A percentile compares a stretch with the other conserved stretches of the same genome.
These are phyloP conservation scores for Drosophila nr. perissopoda DNA, from an alignment of 2,888 invertebrate genomes.

Conservation along the genomic window DNA sequence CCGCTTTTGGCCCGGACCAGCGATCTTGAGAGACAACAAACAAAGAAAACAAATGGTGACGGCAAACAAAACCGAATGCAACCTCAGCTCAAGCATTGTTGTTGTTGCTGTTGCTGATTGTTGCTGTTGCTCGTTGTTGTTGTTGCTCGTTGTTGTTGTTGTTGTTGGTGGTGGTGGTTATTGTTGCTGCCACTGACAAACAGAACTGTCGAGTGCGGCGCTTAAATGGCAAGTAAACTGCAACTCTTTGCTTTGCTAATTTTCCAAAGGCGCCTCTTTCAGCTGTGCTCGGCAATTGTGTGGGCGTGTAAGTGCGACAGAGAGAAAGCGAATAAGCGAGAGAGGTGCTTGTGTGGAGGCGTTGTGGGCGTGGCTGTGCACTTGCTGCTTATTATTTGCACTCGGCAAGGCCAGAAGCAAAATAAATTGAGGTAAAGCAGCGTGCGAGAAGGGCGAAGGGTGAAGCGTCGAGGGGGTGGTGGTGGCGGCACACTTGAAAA, in stretches of 20 bases:
- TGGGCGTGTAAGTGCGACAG: slow-evolving; percentile 52
- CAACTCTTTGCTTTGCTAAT: slow-evolving; percentile 81
- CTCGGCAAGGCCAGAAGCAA: slow-evolving; percentile 78
- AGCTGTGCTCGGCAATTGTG: slow-evolving; percentile 60
- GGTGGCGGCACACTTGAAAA: slow-evolving; percentile 62
- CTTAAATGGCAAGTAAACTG: slow-evolving; percentile 81
- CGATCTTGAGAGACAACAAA: slow-evolving; percentile 57
- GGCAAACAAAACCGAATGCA: slow-evolving; percentile 54
- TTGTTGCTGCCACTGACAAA: slow-evolving; percentile 67
- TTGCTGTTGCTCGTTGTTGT: not conserved
- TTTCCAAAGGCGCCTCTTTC: slow-evolving; percentile 50
- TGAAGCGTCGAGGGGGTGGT: not conserved
- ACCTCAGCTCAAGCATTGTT: slow-evolving; percentile 45
- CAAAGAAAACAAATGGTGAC: slow-evolving; percentile 42
- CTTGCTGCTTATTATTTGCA: slow-evolving; percentile 81
- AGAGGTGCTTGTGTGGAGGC: slow-evolving; percentile 46
- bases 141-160: not conserved
- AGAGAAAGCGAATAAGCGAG: slow-evolving; percentile 7
- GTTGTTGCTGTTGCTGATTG: slow-evolving; percentile 19
- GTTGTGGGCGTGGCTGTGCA: slow-evolving; percentile 55
- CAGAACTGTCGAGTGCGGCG: slow-evolving; percentile 77
- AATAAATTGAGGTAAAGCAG: slow-evolving; percentile 67
- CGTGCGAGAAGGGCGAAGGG: not conserved
- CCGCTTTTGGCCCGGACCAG: slow-evolving; percentile 19
- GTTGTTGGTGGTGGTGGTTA: slow-evolving; percentile 24